Percentiles rank a stretch among this genome's conserved stretches.
phyloP scores from a whole-genome alignment of 2,888 invertebrate genomes.

The Lamellibrachia satsuma region DNA sequence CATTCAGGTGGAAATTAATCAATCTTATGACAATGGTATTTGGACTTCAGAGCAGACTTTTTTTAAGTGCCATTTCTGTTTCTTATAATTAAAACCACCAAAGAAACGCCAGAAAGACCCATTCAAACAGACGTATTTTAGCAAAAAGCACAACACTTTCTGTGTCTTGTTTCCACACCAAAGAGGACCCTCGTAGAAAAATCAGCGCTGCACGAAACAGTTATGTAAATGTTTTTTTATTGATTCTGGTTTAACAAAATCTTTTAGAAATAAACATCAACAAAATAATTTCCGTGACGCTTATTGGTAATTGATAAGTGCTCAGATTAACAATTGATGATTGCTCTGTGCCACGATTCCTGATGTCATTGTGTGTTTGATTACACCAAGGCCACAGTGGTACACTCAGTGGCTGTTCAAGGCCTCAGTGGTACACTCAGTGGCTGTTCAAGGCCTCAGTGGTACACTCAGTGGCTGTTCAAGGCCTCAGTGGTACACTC shows the following conservation, averaged over 20 bases:
- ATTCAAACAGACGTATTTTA: neutral
- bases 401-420: neutral
- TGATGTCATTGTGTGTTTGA: neutral
- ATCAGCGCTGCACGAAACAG: neutral
- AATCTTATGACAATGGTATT: neutral
- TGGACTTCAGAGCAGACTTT: neutral
- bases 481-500: neutral
- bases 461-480: neutral
- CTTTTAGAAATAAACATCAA: neutral
- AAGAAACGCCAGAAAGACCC: neutral
- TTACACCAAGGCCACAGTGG: neutral
- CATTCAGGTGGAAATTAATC: neutral
- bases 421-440: too few relatives aligned
- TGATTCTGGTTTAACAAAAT: too few relatives aligned
- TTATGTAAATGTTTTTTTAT: neutral
- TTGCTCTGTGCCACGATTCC: neutral
- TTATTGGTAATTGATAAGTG: neutral
- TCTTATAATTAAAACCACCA: neutral
- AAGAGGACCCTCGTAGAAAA: neutral
- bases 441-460: neutral
- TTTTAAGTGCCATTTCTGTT: too few relatives aligned
- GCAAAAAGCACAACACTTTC: too few relatives aligned
- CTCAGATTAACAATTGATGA: neutral
- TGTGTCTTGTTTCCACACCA: neutral
- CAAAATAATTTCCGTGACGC: neutral